Evolutionary conservation across 2,888 invertebrate genomes (phyloP), one percentile per base, ranked within the genome.

Genomic region (Meandrusa payeni): DNA sequence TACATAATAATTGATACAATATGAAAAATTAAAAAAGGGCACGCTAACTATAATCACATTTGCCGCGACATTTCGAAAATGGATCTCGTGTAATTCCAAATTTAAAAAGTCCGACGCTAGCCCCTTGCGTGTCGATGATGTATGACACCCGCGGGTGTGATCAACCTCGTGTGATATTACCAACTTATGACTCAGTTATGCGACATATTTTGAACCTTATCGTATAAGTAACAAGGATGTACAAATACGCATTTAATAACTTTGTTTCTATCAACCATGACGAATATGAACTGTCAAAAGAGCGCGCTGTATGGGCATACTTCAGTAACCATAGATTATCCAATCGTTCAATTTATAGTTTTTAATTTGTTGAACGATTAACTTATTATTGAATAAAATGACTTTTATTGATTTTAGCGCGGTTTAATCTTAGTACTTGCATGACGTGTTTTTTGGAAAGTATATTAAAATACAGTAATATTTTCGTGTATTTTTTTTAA

Each of bases 91-190:
- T 51, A 53, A 65, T 76, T 70, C 73, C 55, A 76, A 82, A 78
- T 82, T 81, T 79, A 75, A 80, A 80, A 75, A 79, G 79, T 76
- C 75, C 72, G 57, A 66, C 41, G 56, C 63, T 43, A 33, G 52
- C 69, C 73, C 69, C 36, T 31, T 49, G 52, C 51, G 53, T 34
- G 46, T 47, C 50, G 63, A 81, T 82, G 81, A 82, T 71, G 71
- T 71, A 83, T 78, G 56, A 70, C 57, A 64, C 83, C 75, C 82
- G 31, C 41, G 77, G 72, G 83, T 63, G 79, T 81, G 75, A 81
- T 82, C 76, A 71, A 60, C 66, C 59, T 48, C 44, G 48, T 27
- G n/a, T 5, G 7, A 11, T 41, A 43, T 12, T 20, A 27, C 42
- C 36, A 46, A 36, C 1, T 26, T 26, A 22, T 19, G 2, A 12